phyloP scores from a whole-genome alignment of 2,888 invertebrate genomes.

The Lasioglossum zephyrum region DNA sequence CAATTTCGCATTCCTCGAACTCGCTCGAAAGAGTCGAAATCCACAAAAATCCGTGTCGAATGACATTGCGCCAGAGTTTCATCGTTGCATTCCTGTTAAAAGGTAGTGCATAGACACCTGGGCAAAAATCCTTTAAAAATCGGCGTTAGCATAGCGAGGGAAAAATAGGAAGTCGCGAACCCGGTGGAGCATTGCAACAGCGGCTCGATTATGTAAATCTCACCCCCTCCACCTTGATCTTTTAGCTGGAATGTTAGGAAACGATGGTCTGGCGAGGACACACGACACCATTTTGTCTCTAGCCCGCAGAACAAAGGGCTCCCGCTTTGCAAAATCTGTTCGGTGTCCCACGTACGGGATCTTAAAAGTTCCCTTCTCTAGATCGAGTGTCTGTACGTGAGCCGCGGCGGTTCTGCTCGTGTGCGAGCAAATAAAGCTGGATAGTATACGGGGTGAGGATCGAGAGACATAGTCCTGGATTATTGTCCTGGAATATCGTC shows the following conservation, averaged over 20 bases:
- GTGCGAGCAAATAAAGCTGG: constrained; percentile 24
- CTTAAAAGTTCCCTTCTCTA: constrained; percentile 30
- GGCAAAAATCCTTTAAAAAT: background rate
- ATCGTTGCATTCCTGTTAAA: background rate
- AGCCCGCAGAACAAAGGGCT: constrained; percentile 28
- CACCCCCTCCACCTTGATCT: constrained; percentile 6
- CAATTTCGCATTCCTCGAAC: background rate
- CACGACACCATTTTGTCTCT: constrained; percentile 40
- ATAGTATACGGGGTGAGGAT: constrained; percentile 28
- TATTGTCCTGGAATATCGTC: constrained; percentile 10
- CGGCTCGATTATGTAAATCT: constrained; percentile 20
- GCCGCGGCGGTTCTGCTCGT: constrained; percentile 35
- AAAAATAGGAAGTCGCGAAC: background rate
- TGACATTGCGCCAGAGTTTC: background rate
- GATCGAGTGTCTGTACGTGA: constrained; percentile 54
- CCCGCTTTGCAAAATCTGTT: constrained; percentile 37
- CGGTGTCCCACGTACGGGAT: constrained; percentile 13
- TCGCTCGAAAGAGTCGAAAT: background rate
- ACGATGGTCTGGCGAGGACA: constrained; percentile 8
- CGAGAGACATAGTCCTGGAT: constrained; percentile 32
- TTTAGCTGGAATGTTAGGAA: constrained; percentile 26
- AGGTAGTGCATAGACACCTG: background rate
- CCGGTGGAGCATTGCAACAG: background rate
- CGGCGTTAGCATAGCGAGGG: background rate
- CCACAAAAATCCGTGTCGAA: background rate